Percentiles rank a stretch among this genome's conserved stretches.
Evolutionary conservation across 2,113 vertebrate species (phyloP).

Genomic region (Gopherus evgoodei): DNA sequence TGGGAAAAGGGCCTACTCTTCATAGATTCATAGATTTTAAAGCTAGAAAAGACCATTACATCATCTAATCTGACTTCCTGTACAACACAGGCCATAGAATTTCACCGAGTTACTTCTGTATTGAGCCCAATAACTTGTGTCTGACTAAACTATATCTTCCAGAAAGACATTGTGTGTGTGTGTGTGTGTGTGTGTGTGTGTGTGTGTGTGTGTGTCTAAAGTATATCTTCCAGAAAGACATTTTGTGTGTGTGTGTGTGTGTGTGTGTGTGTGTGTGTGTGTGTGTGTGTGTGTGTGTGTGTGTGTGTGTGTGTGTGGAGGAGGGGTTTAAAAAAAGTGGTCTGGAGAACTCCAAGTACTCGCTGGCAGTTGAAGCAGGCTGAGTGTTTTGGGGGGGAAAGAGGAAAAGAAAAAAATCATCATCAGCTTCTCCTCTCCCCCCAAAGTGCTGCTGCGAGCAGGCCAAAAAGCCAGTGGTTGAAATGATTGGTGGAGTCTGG

Average conservation of each 20-base stretch:
- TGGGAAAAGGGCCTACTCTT: neutral
- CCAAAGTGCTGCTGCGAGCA: neutral
- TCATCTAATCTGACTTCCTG: neutral
- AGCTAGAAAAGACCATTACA: neutral
- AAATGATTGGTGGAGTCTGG: neutral
- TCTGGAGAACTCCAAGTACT: no score
- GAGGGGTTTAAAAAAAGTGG: no score
- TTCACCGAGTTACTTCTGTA: neutral
- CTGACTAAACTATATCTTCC: neutral
- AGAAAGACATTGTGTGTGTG: neutral
- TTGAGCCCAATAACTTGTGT: neutral
- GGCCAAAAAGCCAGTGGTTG: neutral
- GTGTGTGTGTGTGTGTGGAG: no score
- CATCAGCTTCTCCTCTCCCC: no score
- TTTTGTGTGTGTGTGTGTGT: no score
- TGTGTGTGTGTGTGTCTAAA: no score
- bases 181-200: no score
- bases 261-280: no score
- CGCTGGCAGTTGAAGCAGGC: neutral
- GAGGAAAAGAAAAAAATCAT: neutral
- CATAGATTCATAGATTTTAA: neutral
- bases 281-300: no score
- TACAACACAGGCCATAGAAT: fast-evolving
- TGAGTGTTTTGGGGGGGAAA: neutral
- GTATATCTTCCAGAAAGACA: no score